Evolutionary conservation across 2,888 invertebrate species (phyloP), one percentile per base, ranked within the genome.

Genomic region (Diarsia dahlii): DNA sequence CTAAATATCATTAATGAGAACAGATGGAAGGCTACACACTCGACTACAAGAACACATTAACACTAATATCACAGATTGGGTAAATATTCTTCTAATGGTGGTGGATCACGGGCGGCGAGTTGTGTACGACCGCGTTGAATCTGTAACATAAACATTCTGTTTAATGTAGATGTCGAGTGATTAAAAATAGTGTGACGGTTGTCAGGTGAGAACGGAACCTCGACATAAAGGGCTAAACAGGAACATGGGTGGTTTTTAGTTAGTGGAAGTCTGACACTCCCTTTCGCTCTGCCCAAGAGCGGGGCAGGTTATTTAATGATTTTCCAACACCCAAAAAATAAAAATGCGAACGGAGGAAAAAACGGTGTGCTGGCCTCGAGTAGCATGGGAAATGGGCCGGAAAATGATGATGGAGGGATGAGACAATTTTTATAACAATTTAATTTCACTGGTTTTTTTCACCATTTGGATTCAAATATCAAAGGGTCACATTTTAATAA

Each of bases 61-160:
- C 84, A 91, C 94, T 95, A 95, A 93, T 95, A 96, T 96, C 95
- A 96, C 96, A 95, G 94, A 87, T 91, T 92, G 89, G 87, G 89
- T 89, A 90, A 88, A 89, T 86, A 81, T 88, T 86, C 88, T 82
- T 86, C 85, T 95, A 96, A 95, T 96, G 96, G 89, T 96, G 95
- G 92, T 95, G 95, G 92, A 95, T 95, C 85, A 95, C 95, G 74
- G 96, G 96, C 74, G 96, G 95, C 54, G 96, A 91, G 93, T 96
- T 96, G 93, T 96, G 96, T 70, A 96, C 96, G 84, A 96, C 91
- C 66, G 97, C 97, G 93, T 96, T 96, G 94, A 97, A 97, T 89
- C 97, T 96, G 95, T 88, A 83, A 82, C n/a, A 74, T 28, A 71
- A 65, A 72, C 28, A 62, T 0, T 48, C 52, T 56, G 3, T 13